Evolutionary conservation across 1,140 invertebrate genomes (phyloP).

Genomic region (Batillaria attramentaria): DNA sequence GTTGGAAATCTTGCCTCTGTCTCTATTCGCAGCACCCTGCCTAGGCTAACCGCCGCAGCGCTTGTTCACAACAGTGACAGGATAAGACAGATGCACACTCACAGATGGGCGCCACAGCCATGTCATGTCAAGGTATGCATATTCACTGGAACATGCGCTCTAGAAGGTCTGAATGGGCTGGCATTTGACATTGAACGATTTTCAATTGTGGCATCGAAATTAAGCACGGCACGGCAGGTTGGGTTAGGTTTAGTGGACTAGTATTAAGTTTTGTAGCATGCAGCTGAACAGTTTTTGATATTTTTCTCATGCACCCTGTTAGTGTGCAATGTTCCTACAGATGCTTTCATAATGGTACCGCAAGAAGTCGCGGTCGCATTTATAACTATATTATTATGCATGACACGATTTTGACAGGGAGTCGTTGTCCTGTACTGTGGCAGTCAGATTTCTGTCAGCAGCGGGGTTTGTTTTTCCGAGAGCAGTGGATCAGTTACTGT

Average conservation of each 20-base stretch:
- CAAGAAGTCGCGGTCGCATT: neutral
- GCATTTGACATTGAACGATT: constrained; percentile 10
- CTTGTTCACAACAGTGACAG: constrained; percentile 40
- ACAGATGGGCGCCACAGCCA: neutral
- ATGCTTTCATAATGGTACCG: no score
- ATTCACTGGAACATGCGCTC: neutral
- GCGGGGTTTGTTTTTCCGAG: no score
- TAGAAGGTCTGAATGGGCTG: neutral
- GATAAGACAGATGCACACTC: constrained; percentile 22
- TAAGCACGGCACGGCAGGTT: constrained; percentile 7
- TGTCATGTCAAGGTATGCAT: constrained; percentile 17
- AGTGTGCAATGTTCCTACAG: no score
- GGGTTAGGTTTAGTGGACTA: constrained; percentile 7
- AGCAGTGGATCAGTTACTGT: no score
- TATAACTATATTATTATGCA: no score
- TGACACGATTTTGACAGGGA: no score
- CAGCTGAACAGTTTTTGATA: neutral
- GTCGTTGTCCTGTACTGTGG: no score
- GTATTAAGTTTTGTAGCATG: neutral
- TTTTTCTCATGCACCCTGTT: no score
- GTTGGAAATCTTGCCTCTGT: constrained; percentile 33
- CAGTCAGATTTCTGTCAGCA: no score
- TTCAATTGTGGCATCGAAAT: constrained; percentile 24
- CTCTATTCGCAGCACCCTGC: constrained; percentile 39
- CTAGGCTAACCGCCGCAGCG: constrained; percentile 43